Conservation (phyloP, 2,113 vertebrate species). For the Apteryx owenii region DNA sequence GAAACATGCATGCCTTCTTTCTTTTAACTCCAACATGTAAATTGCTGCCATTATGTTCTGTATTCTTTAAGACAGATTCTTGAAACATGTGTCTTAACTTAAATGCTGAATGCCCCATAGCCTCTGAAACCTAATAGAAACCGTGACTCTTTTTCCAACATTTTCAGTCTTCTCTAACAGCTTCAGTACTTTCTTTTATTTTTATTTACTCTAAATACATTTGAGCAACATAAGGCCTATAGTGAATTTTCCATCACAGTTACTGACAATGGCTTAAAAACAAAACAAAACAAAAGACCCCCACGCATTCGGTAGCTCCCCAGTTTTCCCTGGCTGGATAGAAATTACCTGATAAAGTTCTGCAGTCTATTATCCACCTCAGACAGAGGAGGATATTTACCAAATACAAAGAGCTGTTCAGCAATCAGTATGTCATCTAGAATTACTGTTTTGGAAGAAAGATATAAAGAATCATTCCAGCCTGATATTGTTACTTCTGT, state of each 20-base stretch:
- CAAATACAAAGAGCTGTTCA: not conserved
- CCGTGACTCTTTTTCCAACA: not conserved
- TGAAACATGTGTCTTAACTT: slow-evolving; percentile 40
- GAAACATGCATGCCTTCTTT: slow-evolving; percentile 35
- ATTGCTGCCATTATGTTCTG: slow-evolving; percentile 49
- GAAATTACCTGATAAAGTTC: not conserved
- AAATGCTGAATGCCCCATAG: slow-evolving; percentile 12
- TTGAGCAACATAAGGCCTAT: not conserved
- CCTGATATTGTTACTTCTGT: not conserved
- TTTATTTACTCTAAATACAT: not conserved
- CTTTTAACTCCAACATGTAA: slow-evolving; percentile 57
- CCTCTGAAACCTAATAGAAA: slow-evolving; percentile 7
- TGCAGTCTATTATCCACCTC: not conserved
- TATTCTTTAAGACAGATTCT: slow-evolving; percentile 30
- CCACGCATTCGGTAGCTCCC: not conserved
- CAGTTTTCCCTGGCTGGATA: not conserved
- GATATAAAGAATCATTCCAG: not conserved
- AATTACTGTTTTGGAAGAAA: not conserved
- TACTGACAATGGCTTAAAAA: not conserved
- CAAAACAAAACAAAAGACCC: not conserved
- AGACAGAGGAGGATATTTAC: not conserved
- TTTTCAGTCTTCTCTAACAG: not conserved
- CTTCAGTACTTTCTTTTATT: not conserved
- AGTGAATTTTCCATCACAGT: not conserved
- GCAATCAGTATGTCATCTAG: not conserved